These are phyloP conservation scores for Propsilocerus akamusi DNA, from an alignment of 1,140 invertebrate species.

Conservation along the genomic window DNA sequence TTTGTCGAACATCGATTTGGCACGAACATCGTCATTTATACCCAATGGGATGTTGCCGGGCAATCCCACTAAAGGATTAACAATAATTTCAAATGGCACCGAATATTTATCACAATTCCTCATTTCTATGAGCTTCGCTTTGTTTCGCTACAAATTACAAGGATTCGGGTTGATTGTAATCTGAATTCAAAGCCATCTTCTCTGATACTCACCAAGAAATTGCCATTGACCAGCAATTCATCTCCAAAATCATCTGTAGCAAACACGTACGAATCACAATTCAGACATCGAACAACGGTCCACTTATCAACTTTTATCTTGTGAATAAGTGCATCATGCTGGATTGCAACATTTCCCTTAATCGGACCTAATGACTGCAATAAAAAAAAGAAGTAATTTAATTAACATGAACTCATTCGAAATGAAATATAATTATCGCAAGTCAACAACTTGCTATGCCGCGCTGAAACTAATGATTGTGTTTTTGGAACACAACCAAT, in stretches of 20 bases:
- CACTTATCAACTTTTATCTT: neutral
- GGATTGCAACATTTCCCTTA: neutral
- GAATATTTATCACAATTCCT: neutral
- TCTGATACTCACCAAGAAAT: too few relatives aligned
- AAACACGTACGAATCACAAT: neutral
- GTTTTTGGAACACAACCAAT: too few relatives aligned
- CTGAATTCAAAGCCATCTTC: too few relatives aligned
- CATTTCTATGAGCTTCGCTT: neutral
- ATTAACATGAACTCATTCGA: too few relatives aligned
- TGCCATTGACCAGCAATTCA: neutral
- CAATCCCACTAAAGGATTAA: neutral
- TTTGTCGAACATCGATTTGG: neutral
- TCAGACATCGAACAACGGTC: neutral
- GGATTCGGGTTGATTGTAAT: too few relatives aligned
- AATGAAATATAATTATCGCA: too few relatives aligned
- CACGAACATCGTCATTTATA: neutral
- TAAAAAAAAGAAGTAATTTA: too few relatives aligned
- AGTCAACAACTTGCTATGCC: too few relatives aligned
- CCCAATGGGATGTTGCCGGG: neutral
- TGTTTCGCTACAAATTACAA: neutral
- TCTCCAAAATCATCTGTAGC: neutral
- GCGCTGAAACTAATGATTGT: too few relatives aligned
- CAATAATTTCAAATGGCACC: neutral
- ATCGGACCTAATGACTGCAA: neutral
- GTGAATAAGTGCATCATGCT: neutral